These are phyloP conservation scores for Athene cunicularia DNA, from an alignment of 2,113 vertebrate genomes.

Conservation along the genomic window DNA sequence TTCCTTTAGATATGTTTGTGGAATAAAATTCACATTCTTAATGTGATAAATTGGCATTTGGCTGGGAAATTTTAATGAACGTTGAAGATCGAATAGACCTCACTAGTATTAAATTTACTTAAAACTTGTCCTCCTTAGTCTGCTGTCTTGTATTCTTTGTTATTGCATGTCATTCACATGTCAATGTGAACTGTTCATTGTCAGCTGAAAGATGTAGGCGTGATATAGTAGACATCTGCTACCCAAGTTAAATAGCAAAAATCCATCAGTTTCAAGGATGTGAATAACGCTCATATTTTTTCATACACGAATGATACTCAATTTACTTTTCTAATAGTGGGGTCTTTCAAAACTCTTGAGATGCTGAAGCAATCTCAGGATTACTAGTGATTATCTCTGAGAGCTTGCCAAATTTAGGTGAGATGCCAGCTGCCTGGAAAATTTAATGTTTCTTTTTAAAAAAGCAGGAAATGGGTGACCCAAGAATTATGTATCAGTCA, in stretches of 20 bases:
- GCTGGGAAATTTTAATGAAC: not conserved
- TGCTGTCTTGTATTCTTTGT: not conserved
- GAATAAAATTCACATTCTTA: not conserved
- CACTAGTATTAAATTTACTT: not conserved
- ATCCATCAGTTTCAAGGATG: not conserved
- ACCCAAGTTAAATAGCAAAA: not conserved
- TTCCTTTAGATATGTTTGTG: not conserved
- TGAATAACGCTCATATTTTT: not conserved
- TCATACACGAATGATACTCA: not conserved
- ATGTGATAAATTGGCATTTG: not conserved
- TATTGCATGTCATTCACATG: not conserved
- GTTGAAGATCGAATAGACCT: not conserved
- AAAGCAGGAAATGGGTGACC: not conserved
- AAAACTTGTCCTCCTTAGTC: not conserved
- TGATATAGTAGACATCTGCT: not conserved
- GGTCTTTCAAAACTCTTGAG: not conserved
- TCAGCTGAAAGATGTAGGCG: not conserved
- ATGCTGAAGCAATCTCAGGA: not conserved
- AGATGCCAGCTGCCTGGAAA: not conserved
- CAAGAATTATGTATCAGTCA: not conserved
- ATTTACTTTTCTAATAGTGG: not conserved
- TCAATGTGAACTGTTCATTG: not conserved
- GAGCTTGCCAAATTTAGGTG: not conserved
- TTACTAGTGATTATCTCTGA: not conserved
- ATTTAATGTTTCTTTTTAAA: not conserved